Evolutionary conservation across 1,140 invertebrate species (phyloP).

Genomic region (Brachionus plicatilis): DNA sequence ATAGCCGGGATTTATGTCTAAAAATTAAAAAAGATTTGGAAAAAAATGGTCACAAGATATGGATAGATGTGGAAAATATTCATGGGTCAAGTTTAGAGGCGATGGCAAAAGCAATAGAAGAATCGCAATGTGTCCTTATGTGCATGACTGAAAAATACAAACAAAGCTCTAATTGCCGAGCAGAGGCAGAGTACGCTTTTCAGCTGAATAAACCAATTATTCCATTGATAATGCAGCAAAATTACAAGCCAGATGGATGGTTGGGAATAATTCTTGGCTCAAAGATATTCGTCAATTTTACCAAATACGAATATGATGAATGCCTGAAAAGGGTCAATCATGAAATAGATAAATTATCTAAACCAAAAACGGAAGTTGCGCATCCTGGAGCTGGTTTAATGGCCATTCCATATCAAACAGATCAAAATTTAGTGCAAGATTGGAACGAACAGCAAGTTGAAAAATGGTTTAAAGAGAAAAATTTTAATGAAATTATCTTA

Average conservation of each 20-base stretch:
- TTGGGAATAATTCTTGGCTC: slow-evolving; percentile 49
- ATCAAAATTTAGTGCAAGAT: background rate
- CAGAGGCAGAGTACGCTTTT: slow-evolving; percentile 52
- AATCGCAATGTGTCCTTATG: slow-evolving; percentile 49
- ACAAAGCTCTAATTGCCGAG: slow-evolving; percentile 49
- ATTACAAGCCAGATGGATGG: slow-evolving; percentile 50
- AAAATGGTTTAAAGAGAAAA: slow-evolving; percentile 17
- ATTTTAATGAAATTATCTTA: background rate
- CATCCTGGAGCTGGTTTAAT: background rate
- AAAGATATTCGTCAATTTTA: slow-evolving; percentile 48
- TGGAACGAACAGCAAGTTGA: slow-evolving; percentile 11
- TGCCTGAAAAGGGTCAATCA: background rate
- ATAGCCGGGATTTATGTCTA: slow-evolving; percentile 20
- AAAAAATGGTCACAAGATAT: slow-evolving; percentile 25
- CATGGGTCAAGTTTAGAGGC: slow-evolving; percentile 48
- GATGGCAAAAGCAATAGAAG: slow-evolving; percentile 54
- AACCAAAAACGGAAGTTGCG: background rate
- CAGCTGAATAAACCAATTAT: slow-evolving; percentile 48
- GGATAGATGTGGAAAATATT: slow-evolving; percentile 45
- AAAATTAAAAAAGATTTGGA: slow-evolving; percentile 16
- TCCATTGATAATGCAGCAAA: slow-evolving; percentile 47
- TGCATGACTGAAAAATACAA: slow-evolving; percentile 54
- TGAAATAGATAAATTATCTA: background rate
- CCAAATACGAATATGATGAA: slow-evolving; percentile 20
- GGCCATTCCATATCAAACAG: background rate